These are phyloP conservation scores for Pristionchus fissidentatus DNA, from an alignment of 2,888 invertebrate genomes.

Conservation along the genomic window DNA sequence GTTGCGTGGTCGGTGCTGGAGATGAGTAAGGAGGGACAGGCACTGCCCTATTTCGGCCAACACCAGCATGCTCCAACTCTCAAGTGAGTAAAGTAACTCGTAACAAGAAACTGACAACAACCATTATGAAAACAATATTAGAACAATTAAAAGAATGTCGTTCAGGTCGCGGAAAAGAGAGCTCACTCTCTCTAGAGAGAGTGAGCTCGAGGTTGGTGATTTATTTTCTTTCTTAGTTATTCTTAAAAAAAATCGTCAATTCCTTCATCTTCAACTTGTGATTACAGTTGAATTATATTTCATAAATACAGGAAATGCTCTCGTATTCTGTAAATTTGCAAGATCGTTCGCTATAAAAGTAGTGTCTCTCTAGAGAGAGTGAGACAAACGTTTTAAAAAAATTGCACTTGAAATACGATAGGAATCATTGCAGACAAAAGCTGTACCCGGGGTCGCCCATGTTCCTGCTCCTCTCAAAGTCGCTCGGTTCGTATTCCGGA, in stretches of 20 bases:
- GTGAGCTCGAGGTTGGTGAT: slow-evolving; percentile 16
- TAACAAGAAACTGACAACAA: too few relatives aligned
- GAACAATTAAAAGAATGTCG: background rate
- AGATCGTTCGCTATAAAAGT: too few relatives aligned
- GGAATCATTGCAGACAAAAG: slow-evolving; percentile 55
- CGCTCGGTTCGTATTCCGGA: background rate
- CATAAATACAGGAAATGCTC: too few relatives aligned
- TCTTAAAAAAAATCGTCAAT: too few relatives aligned
- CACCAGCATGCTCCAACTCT: background rate
- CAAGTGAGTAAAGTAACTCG: background rate
- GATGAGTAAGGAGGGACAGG: background rate
- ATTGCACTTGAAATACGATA: background rate
- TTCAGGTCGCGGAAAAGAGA: too few relatives aligned
- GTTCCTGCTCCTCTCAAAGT: slow-evolving; percentile 54
- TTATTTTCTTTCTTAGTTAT: background rate
- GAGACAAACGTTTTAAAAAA: too few relatives aligned
- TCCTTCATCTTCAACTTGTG: background rate
- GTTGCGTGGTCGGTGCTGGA: slow-evolving; percentile 33
- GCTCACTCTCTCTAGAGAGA: too few relatives aligned
- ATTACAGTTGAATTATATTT: background rate
- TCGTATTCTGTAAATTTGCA: too few relatives aligned
- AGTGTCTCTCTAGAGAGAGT: too few relatives aligned
- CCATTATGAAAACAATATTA: too few relatives aligned
- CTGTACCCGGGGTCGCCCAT: slow-evolving; percentile 61
- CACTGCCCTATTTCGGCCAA: slow-evolving; percentile 33